Percentiles rank a stretch among this genome's conserved stretches.
Evolutionary conservation across 1,140 invertebrate species (phyloP).

Genomic region (Eciton burchellii): DNA sequence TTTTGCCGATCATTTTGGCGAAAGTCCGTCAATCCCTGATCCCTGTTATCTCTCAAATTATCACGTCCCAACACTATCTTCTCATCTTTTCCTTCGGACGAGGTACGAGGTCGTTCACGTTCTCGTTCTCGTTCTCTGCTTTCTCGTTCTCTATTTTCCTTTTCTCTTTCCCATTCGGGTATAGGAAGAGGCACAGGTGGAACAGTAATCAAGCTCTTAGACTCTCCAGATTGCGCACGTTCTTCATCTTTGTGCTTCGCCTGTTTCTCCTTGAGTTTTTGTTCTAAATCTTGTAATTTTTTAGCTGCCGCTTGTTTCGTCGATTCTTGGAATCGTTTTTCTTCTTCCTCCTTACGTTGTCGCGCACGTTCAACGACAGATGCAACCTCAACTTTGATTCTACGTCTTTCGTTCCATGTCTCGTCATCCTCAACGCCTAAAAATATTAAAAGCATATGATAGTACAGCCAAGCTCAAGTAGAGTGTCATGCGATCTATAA

Average conservation of each 20-base stretch:
- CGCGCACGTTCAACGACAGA: conserved; percentile 91
- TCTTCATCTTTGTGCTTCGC: conserved; percentile 84
- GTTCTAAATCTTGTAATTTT: conserved; percentile 88
- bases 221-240: conserved; percentile 75
- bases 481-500: neutral
- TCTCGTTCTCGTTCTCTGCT: conserved; percentile 83
- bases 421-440: conserved; percentile 90
- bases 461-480: neutral
- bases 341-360: conserved; percentile 92
- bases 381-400: conserved; percentile 90
- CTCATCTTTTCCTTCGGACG: conserved; percentile 86
- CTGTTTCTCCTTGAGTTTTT: conserved; percentile 87
- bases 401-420: conserved; percentile 89
- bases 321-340: conserved; percentile 90
- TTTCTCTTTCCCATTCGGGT: conserved; percentile 87
- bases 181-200: conserved; percentile 85
- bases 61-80: conserved; percentile 71
- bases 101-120: conserved; percentile 83
- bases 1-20: conserved; percentile 61
- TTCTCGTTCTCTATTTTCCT: conserved; percentile 81
- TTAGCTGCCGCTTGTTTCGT: conserved; percentile 87
- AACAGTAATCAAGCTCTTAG: conserved; percentile 80
- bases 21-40: conserved; percentile 68
- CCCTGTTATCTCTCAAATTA: conserved; percentile 68
- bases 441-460: conserved; percentile 17